Percentiles rank a stretch among this genome's conserved stretches.
phyloP scores from a whole-genome alignment of 2,797 vertebrate genomes.

The Sphenodon punctatus region DNA sequence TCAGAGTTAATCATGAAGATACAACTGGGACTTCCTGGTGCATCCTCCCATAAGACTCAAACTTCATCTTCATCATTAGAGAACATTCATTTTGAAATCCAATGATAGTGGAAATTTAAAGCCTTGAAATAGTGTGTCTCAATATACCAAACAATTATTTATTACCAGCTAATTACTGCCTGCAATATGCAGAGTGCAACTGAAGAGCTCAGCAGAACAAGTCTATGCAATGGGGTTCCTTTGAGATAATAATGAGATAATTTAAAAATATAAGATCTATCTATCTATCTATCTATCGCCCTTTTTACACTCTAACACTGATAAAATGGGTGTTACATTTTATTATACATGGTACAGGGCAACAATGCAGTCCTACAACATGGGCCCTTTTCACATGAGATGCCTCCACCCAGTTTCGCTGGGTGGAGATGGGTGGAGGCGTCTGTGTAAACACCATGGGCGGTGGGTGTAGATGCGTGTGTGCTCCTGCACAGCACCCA shows the following conservation, averaged over 20 bases:
- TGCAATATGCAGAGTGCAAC: background rate
- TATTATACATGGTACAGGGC: too few relatives aligned
- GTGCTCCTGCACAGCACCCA: too few relatives aligned
- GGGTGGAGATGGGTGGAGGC: too few relatives aligned
- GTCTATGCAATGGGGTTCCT: background rate
- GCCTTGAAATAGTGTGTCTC: background rate
- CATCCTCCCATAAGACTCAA: background rate
- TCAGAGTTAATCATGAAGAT: slow-evolving; percentile 16
- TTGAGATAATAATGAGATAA: background rate
- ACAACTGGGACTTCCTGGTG: background rate
- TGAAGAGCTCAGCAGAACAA: background rate
- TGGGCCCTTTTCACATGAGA: too few relatives aligned
- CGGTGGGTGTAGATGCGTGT: too few relatives aligned
- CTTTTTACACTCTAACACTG: too few relatives aligned
- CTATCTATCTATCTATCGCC: too few relatives aligned
- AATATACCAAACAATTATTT: background rate
- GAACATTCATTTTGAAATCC: background rate
- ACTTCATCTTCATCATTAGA: background rate
- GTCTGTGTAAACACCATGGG: too few relatives aligned
- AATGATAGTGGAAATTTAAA: background rate
- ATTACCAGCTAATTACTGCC: slow-evolving; percentile 10
- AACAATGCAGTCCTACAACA: too few relatives aligned
- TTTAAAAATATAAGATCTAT: background rate
- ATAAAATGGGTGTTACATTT: too few relatives aligned
- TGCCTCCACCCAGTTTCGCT: too few relatives aligned